Percentiles rank a stretch among this genome's conserved stretches.
Conservation (phyloP, 2,888 invertebrate species). For the Terebella lapidaria region DNA sequence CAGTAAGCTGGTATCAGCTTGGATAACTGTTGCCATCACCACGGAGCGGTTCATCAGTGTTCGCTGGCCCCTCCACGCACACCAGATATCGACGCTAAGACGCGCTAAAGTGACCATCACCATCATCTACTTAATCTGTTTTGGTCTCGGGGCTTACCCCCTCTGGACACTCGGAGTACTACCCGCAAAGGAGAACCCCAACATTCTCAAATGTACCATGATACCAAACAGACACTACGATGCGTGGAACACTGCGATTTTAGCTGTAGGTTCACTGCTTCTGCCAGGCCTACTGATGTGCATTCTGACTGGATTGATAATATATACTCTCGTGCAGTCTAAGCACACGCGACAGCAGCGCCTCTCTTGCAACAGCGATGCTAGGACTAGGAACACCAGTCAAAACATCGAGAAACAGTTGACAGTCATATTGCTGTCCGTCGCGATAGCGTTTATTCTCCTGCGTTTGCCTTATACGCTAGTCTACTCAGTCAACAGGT, state of each 20-base stretch:
- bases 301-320: conserved; percentile 9
- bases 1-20: conserved; percentile 23
- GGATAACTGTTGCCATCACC: conserved; percentile 33
- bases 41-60: conserved; percentile 31
- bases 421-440: conserved; percentile 12
- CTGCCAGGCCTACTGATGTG: conserved; percentile 11
- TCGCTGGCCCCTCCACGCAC: conserved; percentile 24
- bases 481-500: conserved; percentile 8
- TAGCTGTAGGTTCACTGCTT: conserved; percentile 9
- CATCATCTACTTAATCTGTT: conserved; percentile 25
- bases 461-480: conserved; percentile 16
- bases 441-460: conserved; percentile 15
- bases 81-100: conserved; percentile 24
- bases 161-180: conserved; percentile 11
- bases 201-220: not conserved
- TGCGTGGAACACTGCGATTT: conserved; percentile 7
- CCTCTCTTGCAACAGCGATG: no score
- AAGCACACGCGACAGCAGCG: not conserved
- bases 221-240: not conserved
- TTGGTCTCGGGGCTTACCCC: conserved; percentile 25
- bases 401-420: conserved; percentile 9
- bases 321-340: conserved; percentile 2
- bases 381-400: not conserved
- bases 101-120: conserved; percentile 26
- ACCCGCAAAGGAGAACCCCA: not conserved